Evolutionary conservation across 2,888 invertebrate species (phyloP), one percentile per base, ranked within the genome.

Genomic region (Galeopsomyia nigrocyanea): DNA sequence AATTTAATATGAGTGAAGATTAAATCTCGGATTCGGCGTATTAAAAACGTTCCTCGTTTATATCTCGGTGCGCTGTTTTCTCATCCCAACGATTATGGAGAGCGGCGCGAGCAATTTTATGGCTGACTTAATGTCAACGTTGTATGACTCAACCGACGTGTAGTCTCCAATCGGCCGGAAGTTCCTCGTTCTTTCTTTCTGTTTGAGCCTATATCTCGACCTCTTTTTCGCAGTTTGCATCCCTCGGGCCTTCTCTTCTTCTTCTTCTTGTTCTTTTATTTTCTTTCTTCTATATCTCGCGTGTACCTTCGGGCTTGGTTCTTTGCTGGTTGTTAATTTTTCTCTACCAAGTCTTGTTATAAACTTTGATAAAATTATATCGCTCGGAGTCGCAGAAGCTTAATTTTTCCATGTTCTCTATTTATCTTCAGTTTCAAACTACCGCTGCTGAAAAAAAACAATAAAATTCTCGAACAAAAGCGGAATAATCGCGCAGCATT

Each of bases 161-260:
- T 26, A 71, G 31, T 22, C 67, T 72, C 67, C 63, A 58, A 68
- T 72, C 71, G 67, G 57, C 19, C 57, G 71, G 67, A 72, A 68
- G 57, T 39, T 13, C 5, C 10, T 39, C 39, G 2, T 26, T 26
- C 26, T n/a, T n/a, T n/a, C n/a, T n/a, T n/a, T 26, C 26, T 26
- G 19, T 61, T n/a, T 53, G 16, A 26, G 47, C 17, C 53, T 55
- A 58, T 70, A 70, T 70, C 64, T 39, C 63, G 58, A 51, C 70
- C 51, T 70, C 62, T 64, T 39, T 31, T 39, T 39, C 50, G 56
- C 47, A 46, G 51, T 61, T 68, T 63, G 50, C 49, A 55, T 50
- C 60, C 17, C 19, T 7, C 1, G 22, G 39, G 13, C 13, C 10
- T 39, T 13, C 39, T 9, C 39, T 7, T 13, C 1, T 7, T 13